Evolutionary conservation across 1,140 invertebrate species (phyloP).

Genomic region (Pygmarrhopalites habei): DNA sequence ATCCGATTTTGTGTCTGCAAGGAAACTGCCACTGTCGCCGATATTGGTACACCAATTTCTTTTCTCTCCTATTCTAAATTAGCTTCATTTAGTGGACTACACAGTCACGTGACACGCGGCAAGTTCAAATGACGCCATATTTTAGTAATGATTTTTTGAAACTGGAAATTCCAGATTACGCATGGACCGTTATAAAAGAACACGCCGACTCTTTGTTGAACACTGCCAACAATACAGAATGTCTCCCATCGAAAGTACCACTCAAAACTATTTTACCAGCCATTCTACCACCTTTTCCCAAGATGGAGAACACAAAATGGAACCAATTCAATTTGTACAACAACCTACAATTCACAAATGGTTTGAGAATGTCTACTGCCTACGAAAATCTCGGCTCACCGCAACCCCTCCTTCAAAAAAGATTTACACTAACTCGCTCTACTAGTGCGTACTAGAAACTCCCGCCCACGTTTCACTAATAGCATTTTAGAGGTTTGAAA

Average conservation of each 20-base stretch:
- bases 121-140: too few relatives aligned
- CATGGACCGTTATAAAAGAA: constrained; percentile 82
- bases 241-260: too few relatives aligned
- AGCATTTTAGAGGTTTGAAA: too few relatives aligned
- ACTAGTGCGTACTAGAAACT: too few relatives aligned
- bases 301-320: not conserved
- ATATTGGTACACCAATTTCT: constrained; percentile 59
- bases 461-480: too few relatives aligned
- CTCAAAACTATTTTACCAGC: constrained; percentile 22
- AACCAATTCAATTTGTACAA: constrained; percentile 24
- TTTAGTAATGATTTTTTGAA: too few relatives aligned
- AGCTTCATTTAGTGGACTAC: not conserved
- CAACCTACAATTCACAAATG: constrained; percentile 25
- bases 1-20: constrained; percentile 94
- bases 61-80: not conserved
- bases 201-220: constrained; percentile 76
- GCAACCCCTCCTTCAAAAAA: too few relatives aligned
- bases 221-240: constrained; percentile 45
- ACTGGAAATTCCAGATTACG: constrained; percentile 64
- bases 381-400: too few relatives aligned
- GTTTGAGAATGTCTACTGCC: too few relatives aligned
- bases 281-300: not conserved
- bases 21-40: constrained; percentile 76
- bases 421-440: too few relatives aligned
- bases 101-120: not conserved